Conservation (phyloP, 1,140 invertebrate species). For the Papilio aristodemus region DNA sequence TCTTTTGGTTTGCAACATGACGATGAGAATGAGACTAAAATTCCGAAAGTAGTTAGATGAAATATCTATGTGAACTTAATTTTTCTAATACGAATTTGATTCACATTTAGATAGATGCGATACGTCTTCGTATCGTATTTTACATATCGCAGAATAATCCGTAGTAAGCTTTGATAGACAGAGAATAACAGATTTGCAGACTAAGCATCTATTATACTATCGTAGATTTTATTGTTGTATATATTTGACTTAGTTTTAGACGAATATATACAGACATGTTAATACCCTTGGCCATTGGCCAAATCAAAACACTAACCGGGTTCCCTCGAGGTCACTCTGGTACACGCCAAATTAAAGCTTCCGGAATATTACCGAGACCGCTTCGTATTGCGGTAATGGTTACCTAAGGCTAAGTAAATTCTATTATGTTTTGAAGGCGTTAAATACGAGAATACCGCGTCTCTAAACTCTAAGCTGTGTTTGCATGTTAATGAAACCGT, state of each 20-base stretch:
- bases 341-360: conserved; percentile 46
- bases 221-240: not conserved
- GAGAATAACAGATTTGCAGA: too few relatives aligned
- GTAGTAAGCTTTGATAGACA: too few relatives aligned
- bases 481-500: conserved; percentile 26
- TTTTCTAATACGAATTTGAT: too few relatives aligned
- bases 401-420: conserved; percentile 17
- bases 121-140: too few relatives aligned
- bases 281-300: conserved; percentile 50
- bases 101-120: too few relatives aligned
- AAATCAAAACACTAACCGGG: conserved; percentile 42
- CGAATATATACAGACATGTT: conserved; percentile 42
- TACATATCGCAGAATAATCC: too few relatives aligned
- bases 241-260: not conserved
- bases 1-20: too few relatives aligned
- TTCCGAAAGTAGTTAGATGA: too few relatives aligned
- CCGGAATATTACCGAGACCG: conserved; percentile 4
- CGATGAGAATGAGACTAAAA: too few relatives aligned
- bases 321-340: conserved; percentile 43
- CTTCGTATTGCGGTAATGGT: not conserved
- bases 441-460: conserved; percentile 22
- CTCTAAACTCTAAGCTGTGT: conserved; percentile 22
- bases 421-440: conserved; percentile 14
- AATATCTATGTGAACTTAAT: too few relatives aligned
- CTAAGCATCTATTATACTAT: too few relatives aligned